Evolutionary conservation across 2,113 vertebrate genomes (phyloP), one percentile per base, ranked within the genome.

Genomic region (Notiomystis cincta): DNA sequence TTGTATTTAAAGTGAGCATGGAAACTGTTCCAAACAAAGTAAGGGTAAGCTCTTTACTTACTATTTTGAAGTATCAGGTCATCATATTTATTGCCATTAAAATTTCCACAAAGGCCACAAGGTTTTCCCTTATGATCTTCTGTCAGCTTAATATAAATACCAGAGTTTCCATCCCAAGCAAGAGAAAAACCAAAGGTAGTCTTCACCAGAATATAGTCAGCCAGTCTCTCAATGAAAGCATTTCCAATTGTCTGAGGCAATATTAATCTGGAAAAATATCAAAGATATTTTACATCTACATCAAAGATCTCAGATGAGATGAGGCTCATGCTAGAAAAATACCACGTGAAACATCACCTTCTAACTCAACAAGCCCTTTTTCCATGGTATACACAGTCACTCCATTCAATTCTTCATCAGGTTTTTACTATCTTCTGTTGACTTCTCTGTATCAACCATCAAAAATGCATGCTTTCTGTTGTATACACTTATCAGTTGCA

Each of bases 171-270:
- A 94, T 99, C 99, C 99, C 99, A 99, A 90, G 99, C 99, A 98
- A 99, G 95, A 50, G 99, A 99, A 98, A 99, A 99, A 79, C 99
- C 99, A 95, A 99, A 99, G 37, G 98, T 99, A 60, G 99, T 99
- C 97, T 99, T 99, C 96, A 99, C 99, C 58, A 99, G 97, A 96
- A 99, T 98, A 95, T 99, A 99, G 96, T 99, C 99, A 15, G 99
- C 99, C 87, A 99, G 95, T 61, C 99, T 99, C 96, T 99, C 99
- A 54, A 99, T 97, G 87, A 99, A 99, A 80, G 99, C 97, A 54
- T 99, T 97, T 79, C 98, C 99, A 83, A 99, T 80, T 22, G 98
- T 99, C 95, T 99, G 99, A 64, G 99, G 99, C 82, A 99, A 97
- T 24, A 64, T 97, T 93, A 99, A 97, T 84, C 99, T 99, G 87